phyloP scores from a whole-genome alignment of 1,140 invertebrate genomes.

The Archegozetes longisetosus region DNA sequence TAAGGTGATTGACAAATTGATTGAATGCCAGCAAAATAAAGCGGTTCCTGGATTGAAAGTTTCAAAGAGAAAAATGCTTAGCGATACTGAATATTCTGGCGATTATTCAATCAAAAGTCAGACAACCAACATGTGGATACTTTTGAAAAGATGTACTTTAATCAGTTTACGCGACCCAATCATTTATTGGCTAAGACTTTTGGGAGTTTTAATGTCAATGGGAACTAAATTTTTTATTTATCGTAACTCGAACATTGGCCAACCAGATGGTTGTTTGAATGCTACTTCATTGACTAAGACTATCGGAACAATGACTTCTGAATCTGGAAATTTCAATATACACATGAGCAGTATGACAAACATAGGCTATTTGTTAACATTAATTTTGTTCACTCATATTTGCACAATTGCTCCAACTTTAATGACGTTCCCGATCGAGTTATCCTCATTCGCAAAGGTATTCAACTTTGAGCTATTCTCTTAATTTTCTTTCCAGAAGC shows the following conservation, averaged over 20 bases:
- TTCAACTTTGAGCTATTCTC: not conserved
- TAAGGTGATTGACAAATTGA: conserved; percentile 13
- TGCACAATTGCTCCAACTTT: conserved; percentile 14
- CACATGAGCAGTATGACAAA: not conserved
- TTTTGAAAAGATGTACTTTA: conserved; percentile 11
- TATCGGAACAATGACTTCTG: not conserved
- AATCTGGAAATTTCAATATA: not conserved
- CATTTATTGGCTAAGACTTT: conserved; percentile 11
- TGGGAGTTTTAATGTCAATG: conserved; percentile 14
- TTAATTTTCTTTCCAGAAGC: too few relatives aligned
- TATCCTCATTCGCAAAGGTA: conserved; percentile 15
- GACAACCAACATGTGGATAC: conserved; percentile 10
- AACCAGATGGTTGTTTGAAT: not conserved
- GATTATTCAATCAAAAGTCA: conserved; percentile 5
- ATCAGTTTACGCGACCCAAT: conserved; percentile 15
- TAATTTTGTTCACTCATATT: conserved; percentile 16
- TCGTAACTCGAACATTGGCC: not conserved
- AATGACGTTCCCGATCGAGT: conserved; percentile 16
- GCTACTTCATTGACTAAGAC: conserved; percentile 1
- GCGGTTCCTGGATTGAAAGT: too few relatives aligned
- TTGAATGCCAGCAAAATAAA: not conserved
- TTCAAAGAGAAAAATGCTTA: too few relatives aligned
- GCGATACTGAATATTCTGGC: too few relatives aligned
- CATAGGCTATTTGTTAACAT: conserved; percentile 15
- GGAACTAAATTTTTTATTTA: conserved; percentile 1